Conservation (phyloP, 2,113 vertebrate species). For the Lepisosteus osseus region DNA sequence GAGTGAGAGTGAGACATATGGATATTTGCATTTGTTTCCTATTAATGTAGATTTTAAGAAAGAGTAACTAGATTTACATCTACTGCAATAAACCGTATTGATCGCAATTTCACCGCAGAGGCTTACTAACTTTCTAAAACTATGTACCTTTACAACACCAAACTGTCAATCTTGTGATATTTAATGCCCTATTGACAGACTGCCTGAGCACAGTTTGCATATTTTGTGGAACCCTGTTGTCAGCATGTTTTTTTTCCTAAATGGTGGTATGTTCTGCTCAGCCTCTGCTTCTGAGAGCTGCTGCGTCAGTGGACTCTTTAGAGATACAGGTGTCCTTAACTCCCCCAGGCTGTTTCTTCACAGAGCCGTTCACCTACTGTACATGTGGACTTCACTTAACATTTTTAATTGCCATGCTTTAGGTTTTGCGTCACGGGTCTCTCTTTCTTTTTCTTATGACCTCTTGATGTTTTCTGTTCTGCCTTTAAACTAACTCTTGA, state of each 20-base stretch:
- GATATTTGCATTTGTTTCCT: too few relatives aligned
- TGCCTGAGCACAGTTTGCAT: not conserved
- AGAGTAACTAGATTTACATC: too few relatives aligned
- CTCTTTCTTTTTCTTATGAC: not conserved
- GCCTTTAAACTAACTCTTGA: slow-evolving; percentile 3
- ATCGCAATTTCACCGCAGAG: too few relatives aligned
- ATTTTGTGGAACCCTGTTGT: not conserved
- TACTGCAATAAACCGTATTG: too few relatives aligned
- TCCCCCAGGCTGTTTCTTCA: not conserved
- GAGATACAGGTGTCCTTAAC: too few relatives aligned
- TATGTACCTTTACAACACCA: too few relatives aligned
- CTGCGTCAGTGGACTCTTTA: not conserved
- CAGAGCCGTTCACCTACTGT: not conserved
- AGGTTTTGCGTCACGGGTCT: not conserved
- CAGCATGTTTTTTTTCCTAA: not conserved
- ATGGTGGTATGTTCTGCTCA: not conserved
- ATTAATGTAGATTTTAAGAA: too few relatives aligned
- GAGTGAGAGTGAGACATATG: too few relatives aligned
- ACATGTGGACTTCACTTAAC: not conserved
- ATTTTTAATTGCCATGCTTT: not conserved
- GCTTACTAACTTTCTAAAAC: not conserved
- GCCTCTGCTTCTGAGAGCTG: not conserved
- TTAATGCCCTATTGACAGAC: not conserved
- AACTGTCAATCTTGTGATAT: too few relatives aligned
- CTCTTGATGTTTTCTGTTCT: slow-evolving; percentile 4